Percentiles rank a stretch among this genome's conserved stretches.
Evolutionary conservation across 2,888 invertebrate species (phyloP).

Genomic region (Bugula neritina): DNA sequence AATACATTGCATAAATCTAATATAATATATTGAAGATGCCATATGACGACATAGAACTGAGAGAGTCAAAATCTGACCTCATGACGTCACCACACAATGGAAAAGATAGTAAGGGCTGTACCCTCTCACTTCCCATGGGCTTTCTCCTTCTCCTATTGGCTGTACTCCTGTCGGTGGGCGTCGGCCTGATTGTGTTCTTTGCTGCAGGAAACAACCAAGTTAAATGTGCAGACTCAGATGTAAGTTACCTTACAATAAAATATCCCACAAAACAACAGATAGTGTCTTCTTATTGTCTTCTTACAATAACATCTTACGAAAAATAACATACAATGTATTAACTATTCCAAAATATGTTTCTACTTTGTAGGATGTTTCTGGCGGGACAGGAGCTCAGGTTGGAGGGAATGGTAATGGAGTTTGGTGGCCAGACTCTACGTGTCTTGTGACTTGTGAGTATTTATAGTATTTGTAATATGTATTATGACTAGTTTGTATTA

Average conservation of each 20-base stretch:
- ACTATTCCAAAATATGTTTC: no score
- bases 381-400: neutral
- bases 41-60: neutral
- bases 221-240: neutral
- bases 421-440: neutral
- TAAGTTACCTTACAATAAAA: neutral
- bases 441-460: constrained; percentile 8
- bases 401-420: constrained; percentile 2
- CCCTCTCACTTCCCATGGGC: constrained; percentile 34
- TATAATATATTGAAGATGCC: neutral
- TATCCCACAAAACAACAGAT: no score
- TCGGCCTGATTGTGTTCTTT: constrained; percentile 42
- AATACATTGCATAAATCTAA: no score
- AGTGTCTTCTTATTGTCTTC: no score
- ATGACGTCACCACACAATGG: neutral
- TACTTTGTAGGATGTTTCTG: neutral
- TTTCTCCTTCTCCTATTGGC: constrained; percentile 38
- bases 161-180: constrained; percentile 37
- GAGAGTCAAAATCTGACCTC: neutral
- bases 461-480: neutral
- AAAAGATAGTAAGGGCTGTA: constrained; percentile 30
- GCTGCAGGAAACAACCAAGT: constrained; percentile 31
- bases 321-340: no score
- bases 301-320: no score
- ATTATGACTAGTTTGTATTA: neutral